phyloP scores from a whole-genome alignment of 2,797 vertebrate species.

The Sebastes iracundus region DNA sequence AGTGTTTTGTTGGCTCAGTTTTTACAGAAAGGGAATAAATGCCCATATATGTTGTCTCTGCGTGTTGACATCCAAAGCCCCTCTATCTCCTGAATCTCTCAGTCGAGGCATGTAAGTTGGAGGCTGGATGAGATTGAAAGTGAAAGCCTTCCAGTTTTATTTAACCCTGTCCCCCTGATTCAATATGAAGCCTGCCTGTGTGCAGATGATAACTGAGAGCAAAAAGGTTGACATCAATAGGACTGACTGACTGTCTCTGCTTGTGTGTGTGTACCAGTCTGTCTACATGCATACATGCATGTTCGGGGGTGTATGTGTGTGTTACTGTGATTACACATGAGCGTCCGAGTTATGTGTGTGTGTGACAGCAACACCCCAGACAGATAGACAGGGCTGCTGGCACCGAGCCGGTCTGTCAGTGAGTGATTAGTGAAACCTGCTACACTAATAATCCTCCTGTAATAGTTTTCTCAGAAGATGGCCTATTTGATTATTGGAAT shows the following conservation, averaged over 20 bases:
- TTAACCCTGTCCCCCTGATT: slow-evolving; percentile 88
- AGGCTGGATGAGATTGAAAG: slow-evolving; percentile 89
- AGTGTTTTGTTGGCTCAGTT: not conserved
- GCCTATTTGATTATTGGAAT: slow-evolving; percentile 89
- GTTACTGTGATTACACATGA: slow-evolving; percentile 25
- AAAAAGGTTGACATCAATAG: slow-evolving; percentile 90
- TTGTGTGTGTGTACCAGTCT: slow-evolving; percentile 28
- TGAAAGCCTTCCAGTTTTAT: slow-evolving; percentile 95
- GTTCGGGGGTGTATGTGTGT: slow-evolving; percentile 26
- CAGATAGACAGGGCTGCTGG: slow-evolving; percentile 62
- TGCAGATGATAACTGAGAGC: slow-evolving; percentile 88
- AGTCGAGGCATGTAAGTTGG: slow-evolving; percentile 76
- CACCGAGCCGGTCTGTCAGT: slow-evolving; percentile 78
- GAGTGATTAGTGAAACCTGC: slow-evolving; percentile 84
- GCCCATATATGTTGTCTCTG: slow-evolving; percentile 21
- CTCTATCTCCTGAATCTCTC: slow-evolving; percentile 84
- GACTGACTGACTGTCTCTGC: slow-evolving; percentile 81
- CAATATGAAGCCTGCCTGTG: slow-evolving; percentile 91
- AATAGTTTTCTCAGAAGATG: slow-evolving; percentile 84
- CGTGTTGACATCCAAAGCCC: slow-evolving; percentile 76
- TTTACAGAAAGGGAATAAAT: slow-evolving; percentile 1
- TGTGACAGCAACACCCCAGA: slow-evolving; percentile 13
- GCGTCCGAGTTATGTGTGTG: slow-evolving; percentile 7
- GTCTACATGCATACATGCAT: slow-evolving; percentile 31
- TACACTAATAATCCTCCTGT: slow-evolving; percentile 84